A percentile compares a stretch with the other conserved stretches of the same genome.
phyloP scores from a whole-genome alignment of 1,140 invertebrate species.

The Alviniconcha marisindica region DNA sequence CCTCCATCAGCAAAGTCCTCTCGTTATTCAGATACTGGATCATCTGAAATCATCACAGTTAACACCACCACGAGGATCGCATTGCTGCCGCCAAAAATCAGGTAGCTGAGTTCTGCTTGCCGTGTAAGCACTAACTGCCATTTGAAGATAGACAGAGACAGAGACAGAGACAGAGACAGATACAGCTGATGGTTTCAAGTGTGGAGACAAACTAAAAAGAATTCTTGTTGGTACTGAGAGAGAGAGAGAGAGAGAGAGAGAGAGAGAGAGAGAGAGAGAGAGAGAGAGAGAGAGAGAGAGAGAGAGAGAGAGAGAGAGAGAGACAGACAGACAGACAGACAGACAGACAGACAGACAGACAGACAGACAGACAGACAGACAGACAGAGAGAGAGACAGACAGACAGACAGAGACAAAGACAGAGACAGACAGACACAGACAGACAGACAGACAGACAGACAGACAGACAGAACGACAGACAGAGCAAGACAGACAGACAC shows the following conservation, averaged over 20 bases:
- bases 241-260: not conserved
- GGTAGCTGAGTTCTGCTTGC: no score
- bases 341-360: not conserved
- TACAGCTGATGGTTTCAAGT: no score
- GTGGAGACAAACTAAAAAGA: no score
- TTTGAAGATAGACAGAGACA: no score
- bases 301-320: not conserved
- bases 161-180: no score
- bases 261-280: not conserved
- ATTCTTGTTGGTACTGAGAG: no score
- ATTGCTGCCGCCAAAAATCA: no score
- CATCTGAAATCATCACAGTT: not conserved
- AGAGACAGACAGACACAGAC: not conserved
- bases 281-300: not conserved
- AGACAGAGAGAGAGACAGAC: not conserved
- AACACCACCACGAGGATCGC: no score
- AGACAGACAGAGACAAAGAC: not conserved
- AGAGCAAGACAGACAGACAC: not conserved
- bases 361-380: not conserved
- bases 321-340: not conserved
- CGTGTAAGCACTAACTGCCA: no score
- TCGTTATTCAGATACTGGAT: not conserved
- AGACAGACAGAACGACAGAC: not conserved
- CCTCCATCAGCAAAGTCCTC: constrained; percentile 14
- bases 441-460: not conserved